These are phyloP conservation scores for Sinohyriopsis cumingii DNA, from an alignment of 2,888 invertebrate species.

Conservation along the genomic window DNA sequence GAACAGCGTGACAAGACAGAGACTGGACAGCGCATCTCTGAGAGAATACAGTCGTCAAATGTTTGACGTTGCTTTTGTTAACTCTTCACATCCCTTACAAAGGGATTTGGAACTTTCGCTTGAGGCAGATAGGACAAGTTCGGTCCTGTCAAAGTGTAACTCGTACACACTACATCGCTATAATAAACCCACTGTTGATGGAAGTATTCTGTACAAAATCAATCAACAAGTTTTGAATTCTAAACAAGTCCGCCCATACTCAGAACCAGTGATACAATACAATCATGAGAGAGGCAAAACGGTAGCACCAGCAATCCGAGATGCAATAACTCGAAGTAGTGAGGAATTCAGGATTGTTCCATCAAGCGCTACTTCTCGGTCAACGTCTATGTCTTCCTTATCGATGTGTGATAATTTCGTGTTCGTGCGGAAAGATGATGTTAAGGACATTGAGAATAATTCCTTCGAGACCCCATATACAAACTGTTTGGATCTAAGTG, in stretches of 20 bases:
- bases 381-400: constrained; percentile 12
- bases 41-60: constrained; percentile 47
- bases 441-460: constrained; percentile 5
- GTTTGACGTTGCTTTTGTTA: constrained; percentile 44
- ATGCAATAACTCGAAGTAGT: constrained; percentile 46
- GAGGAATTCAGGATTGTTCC: constrained; percentile 36
- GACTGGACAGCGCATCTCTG: constrained; percentile 43
- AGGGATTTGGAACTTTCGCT: too few relatives aligned
- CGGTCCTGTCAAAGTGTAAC: too few relatives aligned
- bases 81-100: constrained; percentile 1
- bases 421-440: constrained; percentile 24
- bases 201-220: constrained; percentile 47
- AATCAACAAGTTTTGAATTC: constrained; percentile 43
- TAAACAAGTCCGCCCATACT: constrained; percentile 45
- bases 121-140: too few relatives aligned
- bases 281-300: constrained; percentile 36
- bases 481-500: constrained; percentile 13
- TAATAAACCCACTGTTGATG: constrained; percentile 45
- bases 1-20: constrained; percentile 22
- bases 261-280: constrained; percentile 36
- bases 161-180: too few relatives aligned
- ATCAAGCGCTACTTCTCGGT: constrained; percentile 12
- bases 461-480: constrained; percentile 8
- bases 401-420: constrained; percentile 18
- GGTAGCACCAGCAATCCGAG: constrained; percentile 30